phyloP scores from a whole-genome alignment of 1,140 invertebrate species.

The Ooceraea biroi region DNA sequence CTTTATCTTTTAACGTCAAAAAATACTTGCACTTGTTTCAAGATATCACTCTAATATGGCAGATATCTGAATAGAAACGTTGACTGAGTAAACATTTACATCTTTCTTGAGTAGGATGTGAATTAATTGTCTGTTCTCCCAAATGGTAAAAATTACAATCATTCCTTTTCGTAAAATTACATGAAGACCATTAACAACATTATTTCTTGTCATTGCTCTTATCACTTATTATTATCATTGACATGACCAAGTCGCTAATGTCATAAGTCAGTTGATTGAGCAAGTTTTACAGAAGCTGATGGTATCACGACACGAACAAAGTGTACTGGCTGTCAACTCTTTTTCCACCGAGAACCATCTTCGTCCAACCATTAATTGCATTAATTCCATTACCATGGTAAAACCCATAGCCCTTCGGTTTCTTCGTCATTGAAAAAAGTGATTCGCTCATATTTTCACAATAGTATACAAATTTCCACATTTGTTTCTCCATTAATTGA shows the following conservation, averaged over 20 bases:
- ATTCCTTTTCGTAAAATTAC: slow-evolving; percentile 22
- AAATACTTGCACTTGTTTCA: slow-evolving; percentile 71
- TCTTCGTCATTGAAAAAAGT: slow-evolving; percentile 78
- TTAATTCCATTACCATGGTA: slow-evolving; percentile 52
- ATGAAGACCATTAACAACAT: slow-evolving; percentile 27
- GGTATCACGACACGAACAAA: slow-evolving; percentile 24
- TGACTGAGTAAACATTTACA: slow-evolving; percentile 29
- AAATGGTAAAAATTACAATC: slow-evolving; percentile 65
- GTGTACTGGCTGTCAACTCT: slow-evolving; percentile 32
- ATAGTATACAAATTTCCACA: slow-evolving; percentile 76
- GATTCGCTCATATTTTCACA: slow-evolving; percentile 80
- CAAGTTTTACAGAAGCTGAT: slow-evolving; percentile 19
- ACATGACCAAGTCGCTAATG: slow-evolving; percentile 24
- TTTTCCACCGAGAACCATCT: slow-evolving; percentile 7
- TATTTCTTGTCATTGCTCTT: slow-evolving; percentile 20
- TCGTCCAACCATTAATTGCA: slow-evolving; percentile 10
- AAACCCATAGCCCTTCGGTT: slow-evolving; percentile 71
- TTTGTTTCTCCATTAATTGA: slow-evolving; percentile 51
- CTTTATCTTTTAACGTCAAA: too few relatives aligned
- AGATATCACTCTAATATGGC: slow-evolving; percentile 78
- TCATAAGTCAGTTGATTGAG: slow-evolving; percentile 31
- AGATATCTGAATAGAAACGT: slow-evolving; percentile 77
- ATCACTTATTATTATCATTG: slow-evolving; percentile 37
- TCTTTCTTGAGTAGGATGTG: slow-evolving; percentile 35
- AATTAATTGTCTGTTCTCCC: slow-evolving; percentile 39